Base-by-base conservation (phyloP, 2,113 vertebrate species). In the Globicephala melas region DNA sequence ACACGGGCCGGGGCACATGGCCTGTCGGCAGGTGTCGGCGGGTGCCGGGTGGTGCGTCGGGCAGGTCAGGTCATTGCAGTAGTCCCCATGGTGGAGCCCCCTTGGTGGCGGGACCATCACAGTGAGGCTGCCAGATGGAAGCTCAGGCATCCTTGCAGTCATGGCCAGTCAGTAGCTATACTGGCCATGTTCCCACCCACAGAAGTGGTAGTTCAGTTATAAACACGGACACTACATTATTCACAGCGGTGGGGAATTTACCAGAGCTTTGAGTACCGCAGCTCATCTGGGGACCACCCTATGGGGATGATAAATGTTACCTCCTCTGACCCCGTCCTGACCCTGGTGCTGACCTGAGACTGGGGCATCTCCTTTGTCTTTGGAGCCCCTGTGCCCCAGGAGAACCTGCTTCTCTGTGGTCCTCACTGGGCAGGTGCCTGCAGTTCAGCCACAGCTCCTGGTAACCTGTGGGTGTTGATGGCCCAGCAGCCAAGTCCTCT, bases 261-360 rank as follows among this genome's bases (percentile, higher is more conserved):
- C 50, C 58, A 31, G 47, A 17, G 26, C 44, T 84, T 28, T 26
- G 10, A 0, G 6, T 18, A 3, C 33, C 12, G 28, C 28, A 33
- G 36, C 53, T 47, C 3, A 5, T 47, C 38, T 11, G 8, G 77
- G 53, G 8, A 12, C 47, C 25, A 0, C 9, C 67, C 53, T 8
- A 0, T 15, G n/a, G 41, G 79, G 77, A 3, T 47, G 2, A n/a
- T 17, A 36, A 26, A 23, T 17, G 6, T 3, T n/a, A 26, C 15
- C 33, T 58, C 67, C 36, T 73, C 67, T 62, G 31, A 60, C 10
- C 23, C 18, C 15, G 21, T 28, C 21, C 5, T 23, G 12, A 25
- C 55, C 38, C 53, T 62, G 14, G 38, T 44, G 21, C 8, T 33
- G 28, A 20, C 74, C 74, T 77, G 74, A 50, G 26, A 9, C 10